Conservation (phyloP, 1,140 invertebrate species). For the Drosophila rhopaloa region DNA sequence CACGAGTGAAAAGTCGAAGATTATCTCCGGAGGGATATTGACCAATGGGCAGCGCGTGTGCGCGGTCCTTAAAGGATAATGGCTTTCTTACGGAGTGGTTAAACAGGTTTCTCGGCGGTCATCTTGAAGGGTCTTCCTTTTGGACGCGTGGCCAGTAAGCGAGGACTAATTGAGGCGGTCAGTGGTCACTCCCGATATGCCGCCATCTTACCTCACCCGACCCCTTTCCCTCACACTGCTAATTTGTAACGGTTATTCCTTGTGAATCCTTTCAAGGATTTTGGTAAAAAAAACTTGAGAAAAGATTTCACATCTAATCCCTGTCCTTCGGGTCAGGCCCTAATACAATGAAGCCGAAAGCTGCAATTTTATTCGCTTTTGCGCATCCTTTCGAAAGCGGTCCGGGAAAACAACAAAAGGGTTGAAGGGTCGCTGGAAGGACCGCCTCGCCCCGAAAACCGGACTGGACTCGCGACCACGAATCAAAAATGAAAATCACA, state of each 20-base stretch:
- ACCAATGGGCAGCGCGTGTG: conserved; percentile 69
- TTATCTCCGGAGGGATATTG: conserved; percentile 54
- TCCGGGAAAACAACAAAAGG: conserved; percentile 58
- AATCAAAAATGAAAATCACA: conserved; percentile 71
- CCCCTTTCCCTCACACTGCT: neutral
- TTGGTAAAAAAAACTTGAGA: conserved; percentile 49
- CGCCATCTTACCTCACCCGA: conserved; percentile 10
- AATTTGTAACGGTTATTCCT: conserved; percentile 72
- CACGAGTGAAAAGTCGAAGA: conserved; percentile 34
- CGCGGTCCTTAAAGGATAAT: conserved; percentile 23
- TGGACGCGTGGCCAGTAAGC: conserved; percentile 52
- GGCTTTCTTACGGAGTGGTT: conserved; percentile 49
- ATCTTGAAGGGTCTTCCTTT: conserved; percentile 38
- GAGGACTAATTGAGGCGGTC: conserved; percentile 52
- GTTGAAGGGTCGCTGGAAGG: conserved; percentile 67
- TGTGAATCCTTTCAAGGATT: conserved; percentile 21
- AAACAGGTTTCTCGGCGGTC: conserved; percentile 66
- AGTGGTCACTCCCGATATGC: conserved; percentile 8
- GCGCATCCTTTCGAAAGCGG: conserved; percentile 56
- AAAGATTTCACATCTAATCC: conserved; percentile 62
- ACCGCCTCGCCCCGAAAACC: conserved; percentile 60
- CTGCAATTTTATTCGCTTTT: conserved; percentile 75
- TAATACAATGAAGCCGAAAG: conserved; percentile 56
- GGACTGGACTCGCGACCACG: conserved; percentile 72
- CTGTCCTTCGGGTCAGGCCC: conserved; percentile 36